Base-by-base conservation (phyloP, 2,888 invertebrate species). In the Stenichneumon culpator region DNA sequence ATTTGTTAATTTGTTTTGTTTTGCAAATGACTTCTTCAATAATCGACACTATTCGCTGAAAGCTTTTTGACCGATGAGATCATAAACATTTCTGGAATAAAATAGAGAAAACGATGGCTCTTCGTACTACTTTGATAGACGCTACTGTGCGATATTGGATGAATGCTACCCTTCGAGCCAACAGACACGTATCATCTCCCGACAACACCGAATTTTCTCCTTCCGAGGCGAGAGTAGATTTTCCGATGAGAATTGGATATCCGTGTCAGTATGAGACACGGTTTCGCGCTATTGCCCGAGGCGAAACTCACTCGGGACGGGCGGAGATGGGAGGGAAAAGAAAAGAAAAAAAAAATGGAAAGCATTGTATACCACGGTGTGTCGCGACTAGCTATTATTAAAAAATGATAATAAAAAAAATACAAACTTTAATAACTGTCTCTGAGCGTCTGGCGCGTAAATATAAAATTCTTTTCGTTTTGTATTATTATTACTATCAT, bases 221-320 rank as follows among this genome's bases (percentile, higher is more conserved):
- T 50, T 32, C 16, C n/a, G 44, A 50, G 19, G 36, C 22, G 60
- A 74, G 63, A 74, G 32, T 74, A 32, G 19, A 54, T 65, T 75
- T 32, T 75, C 50, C 65, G 32, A 50, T 75, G 65, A 36, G 65
- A 75, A 75, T 75, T 74, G 28, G 32, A 65, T 75, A 65, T 36
- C 6, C 36, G 65, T 75, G 50, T 32, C 65, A 75, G 50, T 19
- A 39, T 67, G 39, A 67, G 67, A 67, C 39, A 39, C 39, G 67
- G 65, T 65, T 75, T 50, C 52, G 5, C 32, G 65, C 65, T n/a
- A 52, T 65, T 25, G 74, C 65, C 65, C 32, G 63, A 65, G 36
- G 75, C 65, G 50, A 65, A n/a, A 14, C 25, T 65, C 22, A 25
- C 65, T 65, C 63, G n/a, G 74, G 32, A 50, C 50, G 25, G 67